A percentile compares a stretch with the other conserved stretches of the same genome.
phyloP scores from a whole-genome alignment of 1,140 invertebrate genomes.

The Ganaspis sp. region DNA sequence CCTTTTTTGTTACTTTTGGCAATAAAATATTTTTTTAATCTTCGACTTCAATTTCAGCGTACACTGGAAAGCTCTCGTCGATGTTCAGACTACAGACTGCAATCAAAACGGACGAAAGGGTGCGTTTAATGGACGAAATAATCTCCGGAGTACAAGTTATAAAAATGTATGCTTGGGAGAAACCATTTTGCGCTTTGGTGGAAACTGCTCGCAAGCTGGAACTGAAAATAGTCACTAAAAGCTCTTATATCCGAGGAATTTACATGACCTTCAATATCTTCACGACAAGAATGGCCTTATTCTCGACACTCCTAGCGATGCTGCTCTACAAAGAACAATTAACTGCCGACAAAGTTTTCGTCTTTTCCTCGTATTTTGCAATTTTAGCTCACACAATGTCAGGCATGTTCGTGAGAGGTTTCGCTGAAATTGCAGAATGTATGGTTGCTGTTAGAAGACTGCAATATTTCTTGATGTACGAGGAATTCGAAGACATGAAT shows the following conservation, averaged over 20 bases:
- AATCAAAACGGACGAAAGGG: conserved; percentile 84
- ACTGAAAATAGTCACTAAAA: conserved; percentile 79
- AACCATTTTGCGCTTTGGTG: conserved; percentile 81
- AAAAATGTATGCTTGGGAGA: conserved; percentile 90
- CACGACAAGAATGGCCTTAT: conserved; percentile 82
- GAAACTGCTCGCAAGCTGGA: conserved; percentile 79
- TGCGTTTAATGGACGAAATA: conserved; percentile 88
- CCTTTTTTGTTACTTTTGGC: too few relatives aligned
- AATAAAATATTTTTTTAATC: too few relatives aligned
- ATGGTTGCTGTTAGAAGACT: conserved; percentile 80
- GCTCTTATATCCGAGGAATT: conserved; percentile 83
- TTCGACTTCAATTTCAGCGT: conserved; percentile 71
- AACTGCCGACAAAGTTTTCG: conserved; percentile 80
- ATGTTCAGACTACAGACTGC: conserved; percentile 81
- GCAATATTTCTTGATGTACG: conserved; percentile 76
- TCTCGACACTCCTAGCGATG: conserved; percentile 80
- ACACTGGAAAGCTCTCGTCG: conserved; percentile 82
- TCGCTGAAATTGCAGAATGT: conserved; percentile 80
- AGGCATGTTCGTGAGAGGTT: too few relatives aligned
- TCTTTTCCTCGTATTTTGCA: conserved; percentile 81
- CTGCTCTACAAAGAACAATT: conserved; percentile 76
- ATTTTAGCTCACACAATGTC: conserved; percentile 82
- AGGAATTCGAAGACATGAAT: conserved; percentile 70
- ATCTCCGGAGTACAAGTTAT: conserved; percentile 84
- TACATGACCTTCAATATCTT: conserved; percentile 85